These are phyloP conservation scores for Nymphalis c-album DNA, from an alignment of 2,888 invertebrate species.

Conservation along the genomic window DNA sequence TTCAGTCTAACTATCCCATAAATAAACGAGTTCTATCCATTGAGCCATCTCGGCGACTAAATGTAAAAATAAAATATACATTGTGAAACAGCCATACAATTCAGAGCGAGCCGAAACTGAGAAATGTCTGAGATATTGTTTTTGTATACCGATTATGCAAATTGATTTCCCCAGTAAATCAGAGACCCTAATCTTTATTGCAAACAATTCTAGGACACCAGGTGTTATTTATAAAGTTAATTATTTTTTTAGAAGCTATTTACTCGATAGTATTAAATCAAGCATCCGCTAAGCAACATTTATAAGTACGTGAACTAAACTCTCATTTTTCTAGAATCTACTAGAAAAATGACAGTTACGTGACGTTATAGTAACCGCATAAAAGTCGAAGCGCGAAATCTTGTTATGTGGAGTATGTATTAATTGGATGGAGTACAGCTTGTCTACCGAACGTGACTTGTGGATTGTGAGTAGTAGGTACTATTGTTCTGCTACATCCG, in stretches of 20 bases:
- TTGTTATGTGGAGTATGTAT: conserved; percentile 33
- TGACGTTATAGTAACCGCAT: conserved; percentile 15
- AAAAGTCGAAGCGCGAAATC: conserved; percentile 25
- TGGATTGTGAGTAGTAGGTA: conserved; percentile 10
- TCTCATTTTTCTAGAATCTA: background rate
- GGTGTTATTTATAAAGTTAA: conserved; percentile 31
- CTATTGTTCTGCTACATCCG: conserved; percentile 33
- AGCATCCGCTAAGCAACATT: no score
- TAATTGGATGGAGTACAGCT: conserved; percentile 35
- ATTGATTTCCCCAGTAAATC: conserved; percentile 34
- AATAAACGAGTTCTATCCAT: no score
- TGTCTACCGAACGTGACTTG: conserved; percentile 32
- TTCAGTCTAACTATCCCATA: no score
- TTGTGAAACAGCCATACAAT: background rate
- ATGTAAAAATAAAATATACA: no score
- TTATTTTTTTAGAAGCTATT: conserved; percentile 30
- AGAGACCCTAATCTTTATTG: conserved; percentile 33
- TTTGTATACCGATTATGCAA: conserved; percentile 35
- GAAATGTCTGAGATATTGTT: conserved; percentile 29
- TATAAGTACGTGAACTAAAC: no score
- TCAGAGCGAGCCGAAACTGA: background rate
- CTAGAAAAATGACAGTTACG: conserved; percentile 8
- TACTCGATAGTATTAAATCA: conserved; percentile 11
- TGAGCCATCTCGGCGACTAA: no score
- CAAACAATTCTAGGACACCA: conserved; percentile 24